Conservation (phyloP, 2,113 vertebrate species). For the Pipa parva region DNA sequence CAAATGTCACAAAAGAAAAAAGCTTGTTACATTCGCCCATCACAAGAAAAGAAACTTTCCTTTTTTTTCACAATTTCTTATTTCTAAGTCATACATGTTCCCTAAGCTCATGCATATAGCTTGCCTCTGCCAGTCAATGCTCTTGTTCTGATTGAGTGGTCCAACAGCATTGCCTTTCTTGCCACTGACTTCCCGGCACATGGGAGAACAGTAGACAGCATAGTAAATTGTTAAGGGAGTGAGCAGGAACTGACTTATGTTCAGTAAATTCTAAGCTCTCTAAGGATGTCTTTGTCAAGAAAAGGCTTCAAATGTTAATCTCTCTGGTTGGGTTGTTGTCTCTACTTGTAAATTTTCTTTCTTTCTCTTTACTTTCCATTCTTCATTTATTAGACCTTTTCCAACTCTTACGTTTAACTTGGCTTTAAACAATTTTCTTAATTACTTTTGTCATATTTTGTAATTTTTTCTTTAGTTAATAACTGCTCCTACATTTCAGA, state of each 20-base stretch:
- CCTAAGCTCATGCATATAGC: slow-evolving; percentile 13
- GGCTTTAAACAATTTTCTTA: too few species aligned
- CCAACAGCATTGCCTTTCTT: slow-evolving; percentile 1
- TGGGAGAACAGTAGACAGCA: slow-evolving; percentile 38
- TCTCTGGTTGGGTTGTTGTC: slow-evolving; percentile 32
- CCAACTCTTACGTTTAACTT: too few species aligned
- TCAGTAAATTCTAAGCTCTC: slow-evolving; percentile 29
- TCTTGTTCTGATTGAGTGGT: slow-evolving; percentile 24
- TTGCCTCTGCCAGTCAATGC: slow-evolving; percentile 31
- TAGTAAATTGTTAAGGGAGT: slow-evolving; percentile 40
- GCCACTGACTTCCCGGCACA: slow-evolving; percentile 38
- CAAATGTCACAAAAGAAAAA: not conserved
- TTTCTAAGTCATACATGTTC: not conserved
- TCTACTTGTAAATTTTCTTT: slow-evolving; percentile 27
- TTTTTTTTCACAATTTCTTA: not conserved
- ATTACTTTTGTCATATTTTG: too few species aligned
- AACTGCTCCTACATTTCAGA: too few species aligned
- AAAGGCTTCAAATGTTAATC: slow-evolving; percentile 34
- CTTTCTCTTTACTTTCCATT: slow-evolving; percentile 4
- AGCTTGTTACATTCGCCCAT: not conserved
- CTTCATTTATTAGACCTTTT: not conserved
- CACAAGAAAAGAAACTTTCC: not conserved
- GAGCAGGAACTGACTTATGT: slow-evolving; percentile 32
- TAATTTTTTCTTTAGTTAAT: too few species aligned
- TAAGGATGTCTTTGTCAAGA: slow-evolving; percentile 30